These are phyloP conservation scores for Enteromius argenteus DNA, from an alignment of 2,797 vertebrate species.

Conservation along the genomic window DNA sequence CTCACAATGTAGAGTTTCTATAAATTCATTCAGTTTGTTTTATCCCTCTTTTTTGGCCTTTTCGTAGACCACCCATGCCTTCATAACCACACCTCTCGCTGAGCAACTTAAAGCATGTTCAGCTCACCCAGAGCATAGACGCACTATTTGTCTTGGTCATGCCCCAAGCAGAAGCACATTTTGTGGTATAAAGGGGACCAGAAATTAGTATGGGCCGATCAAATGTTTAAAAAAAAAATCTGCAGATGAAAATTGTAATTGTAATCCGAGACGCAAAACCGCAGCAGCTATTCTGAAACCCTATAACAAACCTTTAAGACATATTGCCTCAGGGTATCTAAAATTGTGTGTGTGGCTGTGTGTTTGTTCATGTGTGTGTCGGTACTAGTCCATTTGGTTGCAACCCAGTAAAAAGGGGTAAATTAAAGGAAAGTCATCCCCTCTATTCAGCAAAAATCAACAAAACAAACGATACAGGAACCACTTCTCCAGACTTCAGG, in stretches of 20 bases:
- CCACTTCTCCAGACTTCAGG: neutral
- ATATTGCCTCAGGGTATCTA: conserved; percentile 40
- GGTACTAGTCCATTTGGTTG: conserved; percentile 17
- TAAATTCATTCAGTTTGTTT: conserved; percentile 45
- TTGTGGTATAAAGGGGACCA: conserved; percentile 67
- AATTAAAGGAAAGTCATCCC: conserved; percentile 28
- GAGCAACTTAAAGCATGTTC: conserved; percentile 61
- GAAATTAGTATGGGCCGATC: conserved; percentile 67
- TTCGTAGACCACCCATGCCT: conserved; percentile 76
- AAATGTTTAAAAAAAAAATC: conserved; percentile 46
- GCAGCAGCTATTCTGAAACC: conserved; percentile 44
- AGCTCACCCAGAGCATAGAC: conserved; percentile 67
- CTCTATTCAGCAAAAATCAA: neutral
- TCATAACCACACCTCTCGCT: conserved; percentile 73
- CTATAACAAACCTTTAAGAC: conserved; percentile 26
- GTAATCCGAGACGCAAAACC: conserved; percentile 40
- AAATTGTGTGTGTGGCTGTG: conserved; percentile 31
- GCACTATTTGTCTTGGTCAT: conserved; percentile 74
- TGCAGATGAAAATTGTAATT: conserved; percentile 42
- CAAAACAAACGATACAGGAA: conserved; percentile 43
- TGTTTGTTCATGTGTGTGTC: neutral
- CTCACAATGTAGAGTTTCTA: conserved; percentile 43
- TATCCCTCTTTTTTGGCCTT: conserved; percentile 59
- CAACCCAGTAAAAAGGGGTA: conserved; percentile 2
- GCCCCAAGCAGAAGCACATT: conserved; percentile 76